These are phyloP conservation scores for Ficedula albicollis DNA, from an alignment of 2,797 vertebrate genomes.

Conservation along the genomic window DNA sequence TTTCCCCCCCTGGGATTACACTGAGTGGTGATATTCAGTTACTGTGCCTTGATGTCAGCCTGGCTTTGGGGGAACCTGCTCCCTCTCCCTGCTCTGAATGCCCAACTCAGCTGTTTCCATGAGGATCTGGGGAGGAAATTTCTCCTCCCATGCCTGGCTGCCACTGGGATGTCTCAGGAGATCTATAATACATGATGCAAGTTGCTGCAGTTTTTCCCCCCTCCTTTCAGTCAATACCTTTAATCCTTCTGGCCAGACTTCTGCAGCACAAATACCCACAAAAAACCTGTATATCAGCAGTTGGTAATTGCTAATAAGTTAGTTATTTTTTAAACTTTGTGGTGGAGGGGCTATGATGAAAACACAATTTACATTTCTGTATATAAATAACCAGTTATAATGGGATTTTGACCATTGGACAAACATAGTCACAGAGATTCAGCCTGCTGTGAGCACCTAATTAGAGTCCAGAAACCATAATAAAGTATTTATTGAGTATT, in stretches of 20 bases:
- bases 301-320: background rate
- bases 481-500: background rate
- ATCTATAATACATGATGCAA: constrained; percentile 23
- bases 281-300: background rate
- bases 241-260: background rate
- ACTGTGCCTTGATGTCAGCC: constrained; percentile 32
- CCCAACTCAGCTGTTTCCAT: background rate
- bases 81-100: background rate
- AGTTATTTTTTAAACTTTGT: background rate
- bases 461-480: background rate
- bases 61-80: constrained; percentile 30
- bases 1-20: background rate
- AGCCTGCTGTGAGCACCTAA: background rate
- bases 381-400: background rate
- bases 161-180: background rate
- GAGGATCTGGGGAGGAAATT: constrained; percentile 24
- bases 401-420: background rate
- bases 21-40: background rate
- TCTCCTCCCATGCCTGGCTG: background rate
- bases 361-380: background rate
- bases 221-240: background rate
- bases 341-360: background rate
- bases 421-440: background rate
- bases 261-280: background rate
- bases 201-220: background rate